Evolutionary conservation across 30 jellyfish, hydroid and myxozoan species (phyloP), one percentile per base, ranked within the genome.

Genomic region (Haliclystus octoradiatus): DNA sequence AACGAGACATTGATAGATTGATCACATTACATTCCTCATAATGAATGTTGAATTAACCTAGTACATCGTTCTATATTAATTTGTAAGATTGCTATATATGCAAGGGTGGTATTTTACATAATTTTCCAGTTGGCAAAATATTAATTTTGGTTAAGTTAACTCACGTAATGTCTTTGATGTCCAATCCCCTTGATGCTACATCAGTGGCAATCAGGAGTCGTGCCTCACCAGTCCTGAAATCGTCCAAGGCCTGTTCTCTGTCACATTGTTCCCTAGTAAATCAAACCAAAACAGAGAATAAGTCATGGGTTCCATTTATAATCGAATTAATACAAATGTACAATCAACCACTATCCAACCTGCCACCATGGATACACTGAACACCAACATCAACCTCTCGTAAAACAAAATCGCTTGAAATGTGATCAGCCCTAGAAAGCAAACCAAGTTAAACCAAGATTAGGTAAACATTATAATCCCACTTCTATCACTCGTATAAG

Each of bases 151-250:
- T n/a, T 40, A 19, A 40, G 14, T 40, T 9, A 9, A 68, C 95
- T 81, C 68, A 90, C 98, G 98, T 81, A 33, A 90, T 66, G 46
- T 92, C 96, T 73, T 84, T 92, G 0, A 92, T 79, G 65, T 92
- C 99, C 71, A 92, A 72, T 24, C 99, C 99, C 33, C 99, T 81
- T 51, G 99, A 92, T 0, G 99, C 99, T 5, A 92, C 99, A 75
- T 92, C 99, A 24, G 99, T 92, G 34, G 99, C 99, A 30, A 92
- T 92, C 31, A 92, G 73, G n/a, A 92, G 94, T 5, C 96, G 84
- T 24, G 96, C 99, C 0, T 4, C 83, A 14, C 99, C 99, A 0
- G 92, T 66, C 46, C 74, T 73, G 81, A 92, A 85, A 29, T 92
- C 96, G 34, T 78, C 93, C 60, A 92, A 30, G 1, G 99, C 99